These are phyloP conservation scores for Steinernema hermaphroditum DNA, from an alignment of 2,888 invertebrate species.

Conservation along the genomic window DNA sequence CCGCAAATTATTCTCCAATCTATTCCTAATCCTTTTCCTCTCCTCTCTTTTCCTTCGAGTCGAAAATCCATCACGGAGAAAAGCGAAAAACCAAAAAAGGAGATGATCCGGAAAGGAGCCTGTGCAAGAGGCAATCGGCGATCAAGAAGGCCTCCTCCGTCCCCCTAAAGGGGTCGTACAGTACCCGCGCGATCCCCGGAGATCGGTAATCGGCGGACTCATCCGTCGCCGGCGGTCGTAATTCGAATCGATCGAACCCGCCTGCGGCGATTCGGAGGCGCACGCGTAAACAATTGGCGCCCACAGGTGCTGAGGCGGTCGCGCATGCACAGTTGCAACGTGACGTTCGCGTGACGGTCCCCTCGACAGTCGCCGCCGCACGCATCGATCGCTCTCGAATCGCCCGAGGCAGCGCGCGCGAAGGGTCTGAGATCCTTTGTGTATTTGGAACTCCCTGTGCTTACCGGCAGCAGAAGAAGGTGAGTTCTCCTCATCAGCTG, in stretches of 20 bases:
- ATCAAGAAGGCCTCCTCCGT: too few relatives aligned
- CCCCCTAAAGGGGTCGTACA: too few relatives aligned
- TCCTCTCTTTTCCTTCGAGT: too few relatives aligned
- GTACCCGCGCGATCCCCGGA: too few relatives aligned
- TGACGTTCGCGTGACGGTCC: conserved; percentile 26
- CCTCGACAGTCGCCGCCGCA: conserved; percentile 5
- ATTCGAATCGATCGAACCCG: conserved; percentile 26
- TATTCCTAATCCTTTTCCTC: too few relatives aligned
- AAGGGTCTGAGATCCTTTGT: conserved; percentile 18
- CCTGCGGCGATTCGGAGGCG: conserved; percentile 24
- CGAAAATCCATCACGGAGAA: too few relatives aligned
- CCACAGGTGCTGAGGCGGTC: conserved; percentile 1
- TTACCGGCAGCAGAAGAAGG: not conserved
- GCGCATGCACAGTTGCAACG: conserved; percentile 30
- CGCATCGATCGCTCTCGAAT: conserved; percentile 23
- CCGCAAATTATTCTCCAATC: too few relatives aligned
- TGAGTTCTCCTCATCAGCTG: conserved; percentile 25
- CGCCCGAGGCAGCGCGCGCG: conserved; percentile 9
- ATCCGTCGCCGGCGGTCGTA: conserved; percentile 16
- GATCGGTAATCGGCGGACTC: conserved; percentile 20
- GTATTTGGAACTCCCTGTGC: conserved; percentile 21
- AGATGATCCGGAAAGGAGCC: too few relatives aligned
- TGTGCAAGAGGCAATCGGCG: too few relatives aligned
- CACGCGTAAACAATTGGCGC: conserved; percentile 15
- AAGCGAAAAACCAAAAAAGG: too few relatives aligned